A percentile compares a stretch with the other conserved stretches of the same genome.
phyloP scores from a whole-genome alignment of 2,888 invertebrate genomes.

The Drosophila atroscutellata region DNA sequence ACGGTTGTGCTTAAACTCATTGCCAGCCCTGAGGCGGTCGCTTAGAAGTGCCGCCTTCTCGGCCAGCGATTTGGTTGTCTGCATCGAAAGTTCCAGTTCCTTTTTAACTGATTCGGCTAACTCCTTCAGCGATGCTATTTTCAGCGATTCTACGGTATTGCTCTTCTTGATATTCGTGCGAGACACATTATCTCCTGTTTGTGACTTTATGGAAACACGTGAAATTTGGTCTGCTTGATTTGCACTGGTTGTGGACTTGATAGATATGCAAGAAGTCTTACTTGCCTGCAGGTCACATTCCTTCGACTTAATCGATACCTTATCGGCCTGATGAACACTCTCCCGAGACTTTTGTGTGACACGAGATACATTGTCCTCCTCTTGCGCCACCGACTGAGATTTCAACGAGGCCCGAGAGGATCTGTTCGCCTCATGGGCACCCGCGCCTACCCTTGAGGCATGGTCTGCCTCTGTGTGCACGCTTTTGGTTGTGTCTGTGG shows the following conservation, averaged over 20 bases:
- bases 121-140: slow-evolving; percentile 3
- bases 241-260: not conserved
- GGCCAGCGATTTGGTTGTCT: slow-evolving; percentile 14
- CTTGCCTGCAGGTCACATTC: not conserved
- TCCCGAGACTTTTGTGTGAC: not conserved
- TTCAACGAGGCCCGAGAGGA: not conserved
- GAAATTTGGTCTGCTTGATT: not conserved
- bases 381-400: not conserved
- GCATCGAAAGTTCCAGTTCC: slow-evolving; percentile 10
- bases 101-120: slow-evolving; percentile 21
- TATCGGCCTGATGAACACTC: not conserved
- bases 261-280: slow-evolving; percentile 12
- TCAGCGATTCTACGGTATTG: not conserved
- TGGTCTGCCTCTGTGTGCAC: not conserved
- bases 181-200: not conserved
- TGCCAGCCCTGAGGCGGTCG: slow-evolving; percentile 61
- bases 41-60: slow-evolving; percentile 41
- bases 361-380: slow-evolving; percentile 12
- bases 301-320: slow-evolving; percentile 5
- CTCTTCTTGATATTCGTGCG: not conserved
- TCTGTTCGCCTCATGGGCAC: not conserved
- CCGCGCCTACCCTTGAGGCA: not conserved
- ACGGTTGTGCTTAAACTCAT: slow-evolving; percentile 51
- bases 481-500: not conserved
- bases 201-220: slow-evolving; percentile 5